Evolutionary conservation across 1,140 invertebrate genomes (phyloP).

Genomic region (Aleiodes sp.): DNA sequence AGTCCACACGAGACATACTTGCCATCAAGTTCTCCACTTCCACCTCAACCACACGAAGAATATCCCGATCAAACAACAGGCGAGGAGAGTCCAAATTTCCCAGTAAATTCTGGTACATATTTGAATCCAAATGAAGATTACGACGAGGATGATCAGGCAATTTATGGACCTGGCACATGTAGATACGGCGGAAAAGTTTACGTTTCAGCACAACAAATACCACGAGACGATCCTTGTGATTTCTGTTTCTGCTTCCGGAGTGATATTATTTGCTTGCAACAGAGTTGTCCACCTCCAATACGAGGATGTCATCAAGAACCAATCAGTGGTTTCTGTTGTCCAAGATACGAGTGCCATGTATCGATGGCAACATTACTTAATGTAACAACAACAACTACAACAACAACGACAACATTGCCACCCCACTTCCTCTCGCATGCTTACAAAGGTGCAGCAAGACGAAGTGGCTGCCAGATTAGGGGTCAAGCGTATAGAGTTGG

Average conservation of each 20-base stretch:
- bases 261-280: conserved; percentile 94
- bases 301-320: conserved; percentile 89
- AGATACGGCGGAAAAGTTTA: conserved; percentile 91
- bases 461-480: conserved; percentile 84
- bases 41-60: conserved; percentile 36
- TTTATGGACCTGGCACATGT: conserved; percentile 88
- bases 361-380: conserved; percentile 82
- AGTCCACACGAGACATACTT: not conserved
- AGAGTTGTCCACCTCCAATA: conserved; percentile 93
- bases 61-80: conserved; percentile 51
- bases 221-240: conserved; percentile 91
- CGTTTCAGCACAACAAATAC: conserved; percentile 93
- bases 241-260: conserved; percentile 98
- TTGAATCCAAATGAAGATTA: conserved; percentile 69
- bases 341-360: conserved; percentile 91
- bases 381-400: conserved; percentile 83
- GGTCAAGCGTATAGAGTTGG: conserved; percentile 85
- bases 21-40: conserved; percentile 11
- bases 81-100: conserved; percentile 57
- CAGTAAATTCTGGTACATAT: conserved; percentile 50
- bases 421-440: conserved; percentile 82
- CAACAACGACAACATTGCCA: conserved; percentile 84
- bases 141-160: conserved; percentile 76
- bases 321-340: conserved; percentile 93
- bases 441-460: conserved; percentile 77